Conservation (phyloP, 2,113 vertebrate genomes). For the Zosterops hypoxanthus region DNA sequence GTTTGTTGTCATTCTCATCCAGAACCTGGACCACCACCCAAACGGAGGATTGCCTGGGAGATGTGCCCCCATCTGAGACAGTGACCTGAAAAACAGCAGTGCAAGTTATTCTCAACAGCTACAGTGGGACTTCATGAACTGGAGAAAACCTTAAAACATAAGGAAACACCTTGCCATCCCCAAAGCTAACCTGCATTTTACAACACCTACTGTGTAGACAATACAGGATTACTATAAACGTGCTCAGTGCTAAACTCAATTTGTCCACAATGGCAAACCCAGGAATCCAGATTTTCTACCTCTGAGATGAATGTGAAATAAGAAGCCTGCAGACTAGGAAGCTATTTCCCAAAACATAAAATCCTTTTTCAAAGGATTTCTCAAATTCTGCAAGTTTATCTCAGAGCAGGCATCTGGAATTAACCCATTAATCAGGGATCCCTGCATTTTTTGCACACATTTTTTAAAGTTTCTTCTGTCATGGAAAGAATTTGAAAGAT, state of each 20-base stretch:
- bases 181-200: not conserved
- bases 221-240: not conserved
- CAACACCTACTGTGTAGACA: not conserved
- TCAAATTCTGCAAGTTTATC: not conserved
- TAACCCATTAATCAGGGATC: not conserved
- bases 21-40: constrained; percentile 93
- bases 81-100: constrained; percentile 80
- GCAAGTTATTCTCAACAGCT: not conserved
- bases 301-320: not conserved
- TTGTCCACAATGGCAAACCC: not conserved
- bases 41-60: constrained; percentile 85
- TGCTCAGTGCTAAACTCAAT: not conserved
- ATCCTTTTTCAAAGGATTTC: not conserved
- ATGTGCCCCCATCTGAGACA: constrained; percentile 86
- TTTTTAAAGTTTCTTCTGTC: not conserved
- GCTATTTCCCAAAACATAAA: not conserved
- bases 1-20: constrained; percentile 97
- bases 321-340: not conserved
- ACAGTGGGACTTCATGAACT: not conserved
- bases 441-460: not conserved
- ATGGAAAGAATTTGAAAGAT: not conserved
- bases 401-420: not conserved
- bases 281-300: not conserved
- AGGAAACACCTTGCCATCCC: not conserved
- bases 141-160: not conserved